Base-by-base conservation (phyloP, 2,113 vertebrate species). In the Pygathrix nemaeus region DNA sequence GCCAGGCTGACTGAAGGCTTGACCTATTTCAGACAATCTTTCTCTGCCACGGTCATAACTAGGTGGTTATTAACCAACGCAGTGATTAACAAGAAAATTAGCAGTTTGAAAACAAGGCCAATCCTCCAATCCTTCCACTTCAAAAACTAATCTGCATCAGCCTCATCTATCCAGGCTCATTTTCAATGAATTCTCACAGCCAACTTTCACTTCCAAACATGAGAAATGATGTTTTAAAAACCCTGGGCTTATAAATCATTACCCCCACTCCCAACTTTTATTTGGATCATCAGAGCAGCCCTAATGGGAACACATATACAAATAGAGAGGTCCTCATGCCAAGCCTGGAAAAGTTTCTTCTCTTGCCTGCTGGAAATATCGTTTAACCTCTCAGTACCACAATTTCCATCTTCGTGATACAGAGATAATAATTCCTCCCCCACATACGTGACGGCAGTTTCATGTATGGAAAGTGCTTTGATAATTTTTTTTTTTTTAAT, bases 81-180 rank as follows among this genome's bases (percentile, higher is more conserved):
- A 1, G 4, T 97, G 87, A 93, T 96, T 97, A 97, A 81, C 25
- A 94, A 76, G 95, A 61, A 50, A 88, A 73, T 82, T 68, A 90
- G 30, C 50, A 6, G 50, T 97, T 97, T 96, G 85, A 90, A 97
- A 83, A 96, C 76, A 88, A 59, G 96, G 17, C 95, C 43, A 84
- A 21, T 95, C 95, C 14, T 81, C 92, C 35, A 50, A 35, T 96
- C 97, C 8, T 52, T 93, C 95, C 82, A 11, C 52, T 97, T 76
- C 89, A 43, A 9, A 95, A 81, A 91, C 32, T 23, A 82, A 95
- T 80, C 78, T 43, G 50, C 20, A 48, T 76, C 35, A 45, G 87
- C 55, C 50, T 70, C 83, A 2, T 66, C 59, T 4, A 61, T 38
- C 35, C 76, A 55, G 83, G 80, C 84, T 90, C 87, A 14, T 96